Percentiles rank a stretch among this genome's conserved stretches.
phyloP scores from a whole-genome alignment of 2,113 vertebrate species.

The Bungarus multicinctus region DNA sequence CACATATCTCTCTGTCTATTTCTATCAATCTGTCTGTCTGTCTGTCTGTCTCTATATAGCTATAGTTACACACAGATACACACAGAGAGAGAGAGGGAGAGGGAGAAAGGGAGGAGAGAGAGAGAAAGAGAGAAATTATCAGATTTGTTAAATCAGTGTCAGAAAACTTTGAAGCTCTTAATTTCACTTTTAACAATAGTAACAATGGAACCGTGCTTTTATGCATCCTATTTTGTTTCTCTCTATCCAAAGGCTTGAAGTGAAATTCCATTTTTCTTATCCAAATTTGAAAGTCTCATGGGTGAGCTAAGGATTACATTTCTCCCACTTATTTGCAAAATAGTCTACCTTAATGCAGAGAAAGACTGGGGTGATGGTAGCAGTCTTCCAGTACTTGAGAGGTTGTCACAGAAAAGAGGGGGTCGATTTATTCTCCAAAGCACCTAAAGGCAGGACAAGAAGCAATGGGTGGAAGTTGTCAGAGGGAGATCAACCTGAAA shows the following conservation, averaged over 20 bases:
- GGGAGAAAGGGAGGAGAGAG: no score
- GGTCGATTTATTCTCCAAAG: no score
- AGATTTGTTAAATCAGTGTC: slow-evolving; percentile 4
- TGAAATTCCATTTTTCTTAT: background rate
- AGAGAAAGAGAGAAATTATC: background rate
- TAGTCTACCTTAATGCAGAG: background rate
- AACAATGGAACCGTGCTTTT: background rate
- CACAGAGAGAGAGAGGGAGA: no score
- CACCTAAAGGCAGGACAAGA: no score
- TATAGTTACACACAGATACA: no score
- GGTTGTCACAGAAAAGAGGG: no score
- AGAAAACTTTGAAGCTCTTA: slow-evolving; percentile 14
- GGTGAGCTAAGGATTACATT: background rate
- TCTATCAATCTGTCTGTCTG: no score
- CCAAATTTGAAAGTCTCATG: background rate
- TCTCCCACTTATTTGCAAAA: background rate
- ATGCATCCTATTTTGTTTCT: background rate
- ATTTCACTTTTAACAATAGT: background rate
- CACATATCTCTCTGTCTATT: background rate
- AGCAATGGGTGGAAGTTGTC: no score
- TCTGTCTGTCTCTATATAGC: no score
- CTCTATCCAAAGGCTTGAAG: background rate
- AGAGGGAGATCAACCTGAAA: no score
- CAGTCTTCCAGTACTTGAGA: background rate
- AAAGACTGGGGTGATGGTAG: background rate